A percentile compares a stretch with the other conserved stretches of the same genome.
Conservation (phyloP, 1,140 invertebrate species). For the Caenorhabditis latens region DNA sequence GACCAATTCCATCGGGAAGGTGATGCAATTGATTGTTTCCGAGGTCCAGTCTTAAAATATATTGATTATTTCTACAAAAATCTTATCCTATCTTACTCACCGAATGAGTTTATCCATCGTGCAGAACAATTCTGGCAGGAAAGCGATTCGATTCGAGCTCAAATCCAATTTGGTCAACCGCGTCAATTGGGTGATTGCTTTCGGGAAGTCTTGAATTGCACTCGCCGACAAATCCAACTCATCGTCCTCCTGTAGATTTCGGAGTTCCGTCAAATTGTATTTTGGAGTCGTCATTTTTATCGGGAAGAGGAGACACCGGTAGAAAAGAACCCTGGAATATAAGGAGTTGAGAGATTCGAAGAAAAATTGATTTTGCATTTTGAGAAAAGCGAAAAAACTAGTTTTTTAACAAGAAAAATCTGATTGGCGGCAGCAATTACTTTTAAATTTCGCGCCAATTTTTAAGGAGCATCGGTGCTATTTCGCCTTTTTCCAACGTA, state of each 20-base stretch:
- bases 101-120: constrained; percentile 40
- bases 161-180: constrained; percentile 44
- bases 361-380: neutral
- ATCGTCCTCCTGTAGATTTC: constrained; percentile 45
- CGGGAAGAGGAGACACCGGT: constrained; percentile 11
- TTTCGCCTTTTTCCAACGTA: too few relatives aligned
- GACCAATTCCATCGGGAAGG: constrained; percentile 47
- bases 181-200: constrained; percentile 27
- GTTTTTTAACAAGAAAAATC: too few relatives aligned
- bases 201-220: constrained; percentile 30
- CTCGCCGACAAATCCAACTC: constrained; percentile 47
- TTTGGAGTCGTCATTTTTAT: neutral
- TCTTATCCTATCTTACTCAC: neutral
- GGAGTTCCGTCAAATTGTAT: constrained; percentile 11
- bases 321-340: constrained; percentile 5
- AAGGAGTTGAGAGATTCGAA: neutral
- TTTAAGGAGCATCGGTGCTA: too few relatives aligned
- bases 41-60: constrained; percentile 46
- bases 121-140: constrained; percentile 11
- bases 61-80: neutral
- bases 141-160: constrained; percentile 14
- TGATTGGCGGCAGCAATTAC: too few relatives aligned
- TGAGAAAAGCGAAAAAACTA: neutral
- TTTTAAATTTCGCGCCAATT: too few relatives aligned
- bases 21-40: neutral